These are phyloP conservation scores for Alviniconcha marisindica DNA, from an alignment of 1,140 invertebrate species.

Conservation along the genomic window DNA sequence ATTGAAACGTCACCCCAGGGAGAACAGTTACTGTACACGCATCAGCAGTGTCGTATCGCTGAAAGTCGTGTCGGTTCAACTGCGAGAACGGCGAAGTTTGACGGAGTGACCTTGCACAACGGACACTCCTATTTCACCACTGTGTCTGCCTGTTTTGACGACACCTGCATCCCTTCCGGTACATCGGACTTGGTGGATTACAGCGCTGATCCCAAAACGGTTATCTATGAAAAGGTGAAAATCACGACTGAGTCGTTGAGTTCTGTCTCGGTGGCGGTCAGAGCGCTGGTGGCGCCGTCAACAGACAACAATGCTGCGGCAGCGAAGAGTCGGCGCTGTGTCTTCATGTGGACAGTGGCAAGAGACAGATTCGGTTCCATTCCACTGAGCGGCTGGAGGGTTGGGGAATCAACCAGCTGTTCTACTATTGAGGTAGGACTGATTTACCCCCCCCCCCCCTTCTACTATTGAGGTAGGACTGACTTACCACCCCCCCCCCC, in stretches of 20 bases:
- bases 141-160: conserved; percentile 14
- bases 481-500: too few relatives aligned
- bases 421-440: background rate
- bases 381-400: background rate
- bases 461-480: too few relatives aligned
- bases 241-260: background rate
- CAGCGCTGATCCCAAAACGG: background rate
- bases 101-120: background rate
- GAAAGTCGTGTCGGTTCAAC: background rate
- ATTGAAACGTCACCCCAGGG: background rate
- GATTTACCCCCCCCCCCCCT: too few relatives aligned
- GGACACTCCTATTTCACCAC: background rate
- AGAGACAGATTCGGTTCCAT: background rate
- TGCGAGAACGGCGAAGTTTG: background rate
- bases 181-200: background rate
- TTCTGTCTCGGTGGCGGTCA: background rate
- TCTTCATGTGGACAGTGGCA: conserved; percentile 18
- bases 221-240: background rate
- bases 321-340: background rate
- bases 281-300: background rate
- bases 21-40: background rate
- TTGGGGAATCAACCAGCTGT: background rate
- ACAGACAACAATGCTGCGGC: background rate
- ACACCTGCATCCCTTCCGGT: background rate
- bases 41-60: background rate